Evolutionary conservation across 2,888 invertebrate genomes (phyloP), one percentile per base, ranked within the genome.

Genomic region (Pharmacophagus antenor): DNA sequence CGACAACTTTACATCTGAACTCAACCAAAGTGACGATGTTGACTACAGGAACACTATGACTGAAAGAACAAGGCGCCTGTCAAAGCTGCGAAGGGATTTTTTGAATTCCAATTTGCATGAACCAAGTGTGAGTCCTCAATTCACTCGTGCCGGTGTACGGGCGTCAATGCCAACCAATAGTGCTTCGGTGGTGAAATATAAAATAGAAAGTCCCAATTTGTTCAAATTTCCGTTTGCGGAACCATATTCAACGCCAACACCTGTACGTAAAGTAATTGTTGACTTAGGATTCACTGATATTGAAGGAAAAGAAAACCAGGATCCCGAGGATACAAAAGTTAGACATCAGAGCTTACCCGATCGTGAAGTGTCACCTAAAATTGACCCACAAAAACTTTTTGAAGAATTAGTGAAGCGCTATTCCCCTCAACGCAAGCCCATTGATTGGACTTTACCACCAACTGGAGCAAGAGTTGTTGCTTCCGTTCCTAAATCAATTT

Each of bases 191-290:
- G 67, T 78, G 41, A 85, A 75, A 64, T 90, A 89, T 71, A 90
- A 88, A 74, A 84, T 88, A 64, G 88, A 86, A 70, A 88, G 87
- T 68, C 87, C 88, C 20, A 91, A 87, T 70, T 72, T 90, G 63
- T 86, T 83, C 70, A 91, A 91, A 74, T 91, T 91, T 63, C 90
- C 91, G 21, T 91, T 91, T 67, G 89, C 90, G 49, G 91, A 91
- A 64, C 91, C 90, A 27, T 91, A 86, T 62, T 70, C 81, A 15
- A 87, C 90, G n/a, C 91, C 91, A 31, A 82, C 88, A 17, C 84
- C 88, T n/a, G 76, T 76, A 31, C 82, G 90, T 4, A 76, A 76
- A 65, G 78, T 89, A 17, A 61, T 83, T 25, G 72, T 90, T 5
- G 83, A 88, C 62, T 69, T 88, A 8, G 86, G 81, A 15, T 67